phyloP scores from a whole-genome alignment of 1,140 invertebrate genomes.

The Brachionus rubens region DNA sequence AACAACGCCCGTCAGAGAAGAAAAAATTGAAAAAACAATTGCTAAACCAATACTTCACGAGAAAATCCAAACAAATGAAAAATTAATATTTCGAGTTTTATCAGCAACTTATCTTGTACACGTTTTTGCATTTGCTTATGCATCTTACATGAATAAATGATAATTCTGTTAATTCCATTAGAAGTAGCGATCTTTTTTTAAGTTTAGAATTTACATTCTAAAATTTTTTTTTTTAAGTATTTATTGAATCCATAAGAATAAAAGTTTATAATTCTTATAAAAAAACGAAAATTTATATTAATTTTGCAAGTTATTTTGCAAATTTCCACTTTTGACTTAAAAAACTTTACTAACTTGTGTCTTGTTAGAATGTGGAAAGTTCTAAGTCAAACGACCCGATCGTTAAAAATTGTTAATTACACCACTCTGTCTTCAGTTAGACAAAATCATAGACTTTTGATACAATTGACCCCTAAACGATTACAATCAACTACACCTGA shows the following conservation, averaged over 20 bases:
- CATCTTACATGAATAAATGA: constrained; percentile 2
- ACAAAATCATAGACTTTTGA: too few relatives aligned
- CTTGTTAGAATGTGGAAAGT: neutral
- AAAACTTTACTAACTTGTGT: too few relatives aligned
- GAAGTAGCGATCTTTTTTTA: neutral
- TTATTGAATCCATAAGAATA: too few relatives aligned
- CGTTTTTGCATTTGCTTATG: constrained; percentile 20
- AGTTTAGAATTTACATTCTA: constrained; percentile 7
- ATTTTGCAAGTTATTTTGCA: too few relatives aligned
- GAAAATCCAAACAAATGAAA: neutral
- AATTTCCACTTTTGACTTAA: too few relatives aligned
- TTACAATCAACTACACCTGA: neutral
- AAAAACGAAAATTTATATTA: too few relatives aligned
- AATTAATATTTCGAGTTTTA: neutral
- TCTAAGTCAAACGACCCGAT: neutral
- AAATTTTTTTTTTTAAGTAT: constrained; percentile 12
- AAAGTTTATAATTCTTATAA: too few relatives aligned
- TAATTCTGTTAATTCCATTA: neutral
- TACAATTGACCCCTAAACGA: too few relatives aligned
- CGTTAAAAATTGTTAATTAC: neutral
- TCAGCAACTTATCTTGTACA: constrained; percentile 6
- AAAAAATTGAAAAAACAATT: neutral
- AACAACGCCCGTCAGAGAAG: neutral
- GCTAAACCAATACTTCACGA: too few relatives aligned
- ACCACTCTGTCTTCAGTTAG: too few relatives aligned